Evolutionary conservation across 2,113 vertebrate genomes (phyloP).

Genomic region (Dasyprocta punctata): DNA sequence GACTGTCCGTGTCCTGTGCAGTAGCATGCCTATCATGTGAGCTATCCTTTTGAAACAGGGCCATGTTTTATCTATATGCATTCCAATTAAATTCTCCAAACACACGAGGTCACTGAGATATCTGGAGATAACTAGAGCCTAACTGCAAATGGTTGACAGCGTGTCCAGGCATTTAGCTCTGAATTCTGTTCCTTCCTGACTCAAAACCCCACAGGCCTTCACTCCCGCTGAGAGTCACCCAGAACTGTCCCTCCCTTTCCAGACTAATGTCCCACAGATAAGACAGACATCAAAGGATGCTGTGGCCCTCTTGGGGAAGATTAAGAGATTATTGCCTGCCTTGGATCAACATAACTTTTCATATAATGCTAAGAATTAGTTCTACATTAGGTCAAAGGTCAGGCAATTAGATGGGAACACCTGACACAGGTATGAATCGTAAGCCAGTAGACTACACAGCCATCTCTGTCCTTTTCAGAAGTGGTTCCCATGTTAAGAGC

Average conservation of each 20-base stretch:
- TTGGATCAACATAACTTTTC: not conserved
- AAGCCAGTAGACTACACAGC: not conserved
- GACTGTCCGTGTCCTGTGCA: not conserved
- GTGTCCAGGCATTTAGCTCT: not conserved
- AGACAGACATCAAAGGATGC: not conserved
- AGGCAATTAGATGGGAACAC: not conserved
- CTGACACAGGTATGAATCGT: not conserved
- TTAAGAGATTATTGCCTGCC: not conserved
- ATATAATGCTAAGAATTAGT: not conserved
- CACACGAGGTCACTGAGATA: not conserved
- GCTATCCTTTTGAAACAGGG: not conserved
- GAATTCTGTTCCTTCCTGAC: not conserved
- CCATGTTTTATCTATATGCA: not conserved
- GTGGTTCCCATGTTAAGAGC: not conserved
- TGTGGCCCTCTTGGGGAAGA: not conserved
- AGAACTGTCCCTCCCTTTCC: not conserved
- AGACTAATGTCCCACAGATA: not conserved
- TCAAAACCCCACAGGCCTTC: not conserved
- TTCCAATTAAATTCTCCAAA: constrained; percentile 27
- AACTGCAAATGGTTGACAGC: not conserved
- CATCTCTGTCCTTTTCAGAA: not conserved
- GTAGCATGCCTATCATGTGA: not conserved
- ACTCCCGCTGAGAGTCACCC: not conserved
- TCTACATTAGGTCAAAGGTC: not conserved
- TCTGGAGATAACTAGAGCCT: not conserved